phyloP scores from a whole-genome alignment of 1,140 invertebrate species.

The Pentalonia nigronervosa region DNA sequence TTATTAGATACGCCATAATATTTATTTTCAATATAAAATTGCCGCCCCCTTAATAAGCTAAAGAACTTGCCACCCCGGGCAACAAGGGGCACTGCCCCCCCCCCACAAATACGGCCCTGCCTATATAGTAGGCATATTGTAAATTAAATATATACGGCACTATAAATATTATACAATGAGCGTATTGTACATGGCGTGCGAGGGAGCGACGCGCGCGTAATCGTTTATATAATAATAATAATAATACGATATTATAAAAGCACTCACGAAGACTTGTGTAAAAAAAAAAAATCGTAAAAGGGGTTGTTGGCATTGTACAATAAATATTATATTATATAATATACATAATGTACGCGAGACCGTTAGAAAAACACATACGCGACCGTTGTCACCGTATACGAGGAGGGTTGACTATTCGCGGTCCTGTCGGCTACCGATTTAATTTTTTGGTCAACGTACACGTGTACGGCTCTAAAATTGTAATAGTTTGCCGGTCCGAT shows the following conservation, averaged over 20 bases:
- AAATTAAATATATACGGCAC: background rate
- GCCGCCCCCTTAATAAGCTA: no score
- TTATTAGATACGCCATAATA: no score
- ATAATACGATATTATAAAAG: background rate
- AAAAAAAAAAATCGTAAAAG: background rate
- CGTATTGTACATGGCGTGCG: background rate
- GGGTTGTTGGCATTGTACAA: conserved; percentile 15
- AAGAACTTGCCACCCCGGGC: no score
- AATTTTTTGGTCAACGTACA: background rate
- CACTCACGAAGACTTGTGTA: background rate
- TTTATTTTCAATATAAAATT: no score
- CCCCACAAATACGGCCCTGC: no score
- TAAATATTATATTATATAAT: background rate
- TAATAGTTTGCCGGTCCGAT: background rate
- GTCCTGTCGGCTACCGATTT: background rate
- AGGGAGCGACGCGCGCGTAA: background rate
- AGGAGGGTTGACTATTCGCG: background rate
- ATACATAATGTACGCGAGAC: background rate
- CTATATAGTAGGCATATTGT: background rate
- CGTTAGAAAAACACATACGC: background rate
- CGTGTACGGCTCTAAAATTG: background rate
- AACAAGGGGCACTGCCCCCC: no score
- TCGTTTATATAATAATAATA: background rate
- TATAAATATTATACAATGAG: background rate
- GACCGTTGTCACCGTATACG: background rate